A percentile compares a stretch with the other conserved stretches of the same genome.
Evolutionary conservation across 2,797 vertebrate species (phyloP).

Genomic region (Triplophysa yarkandensis): DNA sequence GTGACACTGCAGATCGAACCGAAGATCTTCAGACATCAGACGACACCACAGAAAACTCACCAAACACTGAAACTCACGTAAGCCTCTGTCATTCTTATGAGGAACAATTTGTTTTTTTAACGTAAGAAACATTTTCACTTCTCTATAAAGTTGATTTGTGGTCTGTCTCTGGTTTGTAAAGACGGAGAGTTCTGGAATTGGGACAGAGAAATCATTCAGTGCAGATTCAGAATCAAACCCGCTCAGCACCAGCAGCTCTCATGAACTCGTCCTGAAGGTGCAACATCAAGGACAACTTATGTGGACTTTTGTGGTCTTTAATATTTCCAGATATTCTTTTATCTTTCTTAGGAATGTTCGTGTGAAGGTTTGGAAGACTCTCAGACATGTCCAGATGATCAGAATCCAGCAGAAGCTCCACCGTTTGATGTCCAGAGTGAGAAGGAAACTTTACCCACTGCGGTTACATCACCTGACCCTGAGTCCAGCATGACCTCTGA

Average conservation of each 20-base stretch:
- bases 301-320: no score
- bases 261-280: conserved; percentile 55
- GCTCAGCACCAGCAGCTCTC: conserved; percentile 59
- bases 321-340: no score
- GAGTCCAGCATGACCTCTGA: conserved; percentile 32
- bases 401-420: conserved; percentile 16
- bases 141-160: not conserved
- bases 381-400: conserved; percentile 34
- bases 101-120: no score
- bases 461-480: conserved; percentile 10
- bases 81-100: not conserved
- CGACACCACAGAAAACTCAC: conserved; percentile 87
- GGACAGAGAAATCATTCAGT: conserved; percentile 55
- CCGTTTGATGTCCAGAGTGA: conserved; percentile 1
- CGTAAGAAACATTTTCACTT: not conserved
- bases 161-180: not conserved
- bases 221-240: conserved; percentile 65
- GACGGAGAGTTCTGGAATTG: conserved; percentile 57
- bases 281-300: no score
- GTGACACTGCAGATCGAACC: conserved; percentile 82
- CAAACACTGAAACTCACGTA: conserved; percentile 68
- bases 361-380: conserved; percentile 28
- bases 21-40: conserved; percentile 77
- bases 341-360: conserved; percentile 43
- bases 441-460: conserved; percentile 25